phyloP scores from a whole-genome alignment of 2,113 vertebrate species.

The Rhinoptilus africanus region DNA sequence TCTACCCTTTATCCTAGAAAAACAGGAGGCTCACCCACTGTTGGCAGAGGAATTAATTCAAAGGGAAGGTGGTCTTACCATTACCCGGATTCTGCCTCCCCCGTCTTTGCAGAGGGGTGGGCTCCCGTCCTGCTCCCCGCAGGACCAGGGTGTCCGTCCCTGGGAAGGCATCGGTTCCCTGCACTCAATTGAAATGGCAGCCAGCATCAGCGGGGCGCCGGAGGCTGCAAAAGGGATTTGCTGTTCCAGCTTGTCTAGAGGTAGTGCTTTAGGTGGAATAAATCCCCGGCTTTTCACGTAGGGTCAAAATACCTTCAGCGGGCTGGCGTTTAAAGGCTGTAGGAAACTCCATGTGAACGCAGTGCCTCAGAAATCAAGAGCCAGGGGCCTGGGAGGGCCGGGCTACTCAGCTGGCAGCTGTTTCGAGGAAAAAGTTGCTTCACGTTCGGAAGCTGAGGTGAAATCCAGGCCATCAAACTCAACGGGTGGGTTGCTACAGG shows the following conservation, averaged over 20 bases:
- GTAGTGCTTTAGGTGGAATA: background rate
- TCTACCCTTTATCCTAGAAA: background rate
- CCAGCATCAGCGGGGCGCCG: rapidly evolving
- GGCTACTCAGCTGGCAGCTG: background rate
- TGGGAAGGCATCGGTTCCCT: background rate
- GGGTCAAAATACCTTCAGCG: background rate
- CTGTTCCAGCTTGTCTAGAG: background rate
- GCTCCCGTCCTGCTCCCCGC: rapidly evolving
- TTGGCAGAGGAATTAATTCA: rapidly evolving
- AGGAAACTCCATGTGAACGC: rapidly evolving
- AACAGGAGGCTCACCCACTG: rapidly evolving
- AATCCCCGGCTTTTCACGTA: rapidly evolving
- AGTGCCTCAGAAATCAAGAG: background rate
- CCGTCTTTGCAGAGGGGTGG: background rate
- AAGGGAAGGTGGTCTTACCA: rapidly evolving
- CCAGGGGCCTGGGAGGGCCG: background rate
- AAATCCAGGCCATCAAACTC: background rate
- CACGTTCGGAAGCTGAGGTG: background rate
- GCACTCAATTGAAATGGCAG: rapidly evolving
- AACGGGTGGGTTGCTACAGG: background rate
- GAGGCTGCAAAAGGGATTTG: background rate
- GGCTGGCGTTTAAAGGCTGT: background rate
- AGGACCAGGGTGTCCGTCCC: rapidly evolving
- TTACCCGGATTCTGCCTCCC: rapidly evolving
- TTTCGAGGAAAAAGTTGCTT: background rate